Evolutionary conservation across 2,888 invertebrate genomes (phyloP).

Genomic region (Tigriopus californicus): DNA sequence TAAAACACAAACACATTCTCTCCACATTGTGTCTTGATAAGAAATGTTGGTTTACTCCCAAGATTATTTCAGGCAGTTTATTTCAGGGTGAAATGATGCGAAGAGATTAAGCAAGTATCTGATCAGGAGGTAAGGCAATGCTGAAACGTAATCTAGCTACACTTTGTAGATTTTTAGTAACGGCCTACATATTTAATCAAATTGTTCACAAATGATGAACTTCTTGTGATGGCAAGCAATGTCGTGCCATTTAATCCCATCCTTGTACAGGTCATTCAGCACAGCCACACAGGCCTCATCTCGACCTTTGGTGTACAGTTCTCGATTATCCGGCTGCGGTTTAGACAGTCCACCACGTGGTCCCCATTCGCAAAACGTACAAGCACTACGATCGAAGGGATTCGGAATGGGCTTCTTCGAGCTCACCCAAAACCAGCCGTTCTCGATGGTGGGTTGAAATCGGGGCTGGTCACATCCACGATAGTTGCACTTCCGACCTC

Average conservation of each 20-base stretch:
- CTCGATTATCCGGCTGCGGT: neutral
- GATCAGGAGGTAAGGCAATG: too few species aligned
- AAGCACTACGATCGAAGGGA: conserved; percentile 17
- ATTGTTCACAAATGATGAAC: conserved; percentile 57
- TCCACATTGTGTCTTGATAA: too few species aligned
- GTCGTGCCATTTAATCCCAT: conserved; percentile 67
- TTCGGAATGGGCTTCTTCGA: conserved; percentile 73
- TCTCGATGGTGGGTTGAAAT: conserved; percentile 61
- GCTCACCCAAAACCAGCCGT: conserved; percentile 86
- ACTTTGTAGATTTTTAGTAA: too few species aligned
- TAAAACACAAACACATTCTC: too few species aligned
- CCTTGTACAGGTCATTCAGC: conserved; percentile 74
- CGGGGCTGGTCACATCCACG: conserved; percentile 66
- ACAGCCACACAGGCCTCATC: conserved; percentile 63
- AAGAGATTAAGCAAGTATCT: too few species aligned
- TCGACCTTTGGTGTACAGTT: conserved; percentile 20
- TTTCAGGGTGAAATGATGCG: too few species aligned
- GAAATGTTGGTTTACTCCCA: too few species aligned
- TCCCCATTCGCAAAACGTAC: neutral
- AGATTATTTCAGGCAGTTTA: too few species aligned
- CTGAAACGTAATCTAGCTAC: too few species aligned
- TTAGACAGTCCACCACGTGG: neutral
- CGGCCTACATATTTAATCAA: too few species aligned
- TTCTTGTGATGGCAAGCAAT: conserved; percentile 66
- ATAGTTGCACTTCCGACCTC: conserved; percentile 76